Conservation (phyloP, 2,113 vertebrate species). For the Forbesichthys agassizii region DNA sequence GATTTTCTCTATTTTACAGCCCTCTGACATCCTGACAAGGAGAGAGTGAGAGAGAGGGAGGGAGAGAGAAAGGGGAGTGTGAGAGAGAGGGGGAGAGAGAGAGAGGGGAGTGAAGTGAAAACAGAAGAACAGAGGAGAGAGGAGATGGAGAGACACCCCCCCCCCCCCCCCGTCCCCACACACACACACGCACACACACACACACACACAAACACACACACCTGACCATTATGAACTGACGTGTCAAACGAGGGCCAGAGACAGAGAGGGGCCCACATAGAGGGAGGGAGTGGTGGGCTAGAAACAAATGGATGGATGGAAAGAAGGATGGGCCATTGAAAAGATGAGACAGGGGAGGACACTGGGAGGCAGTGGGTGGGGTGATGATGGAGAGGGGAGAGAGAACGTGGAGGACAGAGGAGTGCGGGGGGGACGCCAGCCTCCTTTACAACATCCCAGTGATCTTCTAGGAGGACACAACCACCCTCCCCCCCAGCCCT, state of each 20-base stretch:
- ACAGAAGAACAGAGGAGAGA: neutral
- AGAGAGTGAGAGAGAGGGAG: constrained; percentile 56
- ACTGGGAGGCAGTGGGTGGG: neutral
- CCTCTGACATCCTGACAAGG: constrained; percentile 59
- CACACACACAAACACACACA: neutral
- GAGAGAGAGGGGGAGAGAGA: constrained; percentile 9
- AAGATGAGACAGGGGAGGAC: constrained; percentile 9
- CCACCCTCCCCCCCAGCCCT: constrained; percentile 17
- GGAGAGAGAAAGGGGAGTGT: constrained; percentile 66
- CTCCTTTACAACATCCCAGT: constrained; percentile 61
- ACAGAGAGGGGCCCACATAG: neutral
- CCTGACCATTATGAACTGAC: neutral
- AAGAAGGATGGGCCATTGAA: neutral
- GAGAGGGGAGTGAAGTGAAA: neutral
- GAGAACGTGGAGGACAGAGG: constrained; percentile 22
- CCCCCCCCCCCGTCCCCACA: no score
- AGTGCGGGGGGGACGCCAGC: constrained; percentile 18
- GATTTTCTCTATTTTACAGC: constrained; percentile 66
- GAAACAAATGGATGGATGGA: neutral
- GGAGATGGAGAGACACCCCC: constrained; percentile 6
- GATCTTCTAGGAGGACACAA: constrained; percentile 57
- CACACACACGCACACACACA: neutral
- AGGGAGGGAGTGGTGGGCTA: neutral
- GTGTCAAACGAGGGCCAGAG: neutral
- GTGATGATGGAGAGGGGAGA: constrained; percentile 3